Conservation (phyloP, 2,113 vertebrate species). For the Dolichotis patagonum region DNA sequence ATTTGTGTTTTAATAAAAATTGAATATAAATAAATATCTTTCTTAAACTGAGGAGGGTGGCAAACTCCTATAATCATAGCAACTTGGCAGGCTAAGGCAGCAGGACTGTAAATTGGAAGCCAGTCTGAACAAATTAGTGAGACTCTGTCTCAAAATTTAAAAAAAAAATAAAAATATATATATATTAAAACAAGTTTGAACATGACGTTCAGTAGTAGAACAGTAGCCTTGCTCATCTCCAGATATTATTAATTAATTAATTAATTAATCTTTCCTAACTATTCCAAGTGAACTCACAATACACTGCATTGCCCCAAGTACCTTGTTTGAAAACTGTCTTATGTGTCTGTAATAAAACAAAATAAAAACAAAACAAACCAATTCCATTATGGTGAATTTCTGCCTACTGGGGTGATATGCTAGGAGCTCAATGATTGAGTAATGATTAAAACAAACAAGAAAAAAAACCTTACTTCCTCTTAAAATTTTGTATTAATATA, state of each 20-base stretch:
- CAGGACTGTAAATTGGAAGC: background rate
- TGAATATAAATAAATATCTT: background rate
- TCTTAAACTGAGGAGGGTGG: background rate
- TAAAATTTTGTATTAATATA: slow-evolving; percentile 35
- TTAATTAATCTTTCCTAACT: background rate
- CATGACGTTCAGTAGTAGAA: background rate
- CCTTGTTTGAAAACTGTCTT: background rate
- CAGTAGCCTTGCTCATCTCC: background rate
- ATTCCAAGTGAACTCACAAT: background rate
- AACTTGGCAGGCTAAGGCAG: background rate
- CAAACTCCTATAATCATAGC: background rate
- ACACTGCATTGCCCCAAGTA: background rate
- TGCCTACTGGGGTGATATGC: background rate
- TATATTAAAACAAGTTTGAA: background rate
- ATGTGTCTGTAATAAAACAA: background rate
- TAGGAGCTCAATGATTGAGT: background rate
- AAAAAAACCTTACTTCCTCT: background rate
- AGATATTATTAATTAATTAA: background rate
- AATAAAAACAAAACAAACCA: background rate
- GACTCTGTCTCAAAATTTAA: background rate
- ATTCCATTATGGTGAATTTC: slow-evolving; percentile 43
- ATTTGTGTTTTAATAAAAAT: background rate
- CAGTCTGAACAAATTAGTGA: background rate
- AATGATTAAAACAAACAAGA: background rate
- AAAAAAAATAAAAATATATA: no score